A percentile compares a stretch with the other conserved stretches of the same genome.
Conservation (phyloP, 2,797 vertebrate genomes). For the Falco rusticolus region DNA sequence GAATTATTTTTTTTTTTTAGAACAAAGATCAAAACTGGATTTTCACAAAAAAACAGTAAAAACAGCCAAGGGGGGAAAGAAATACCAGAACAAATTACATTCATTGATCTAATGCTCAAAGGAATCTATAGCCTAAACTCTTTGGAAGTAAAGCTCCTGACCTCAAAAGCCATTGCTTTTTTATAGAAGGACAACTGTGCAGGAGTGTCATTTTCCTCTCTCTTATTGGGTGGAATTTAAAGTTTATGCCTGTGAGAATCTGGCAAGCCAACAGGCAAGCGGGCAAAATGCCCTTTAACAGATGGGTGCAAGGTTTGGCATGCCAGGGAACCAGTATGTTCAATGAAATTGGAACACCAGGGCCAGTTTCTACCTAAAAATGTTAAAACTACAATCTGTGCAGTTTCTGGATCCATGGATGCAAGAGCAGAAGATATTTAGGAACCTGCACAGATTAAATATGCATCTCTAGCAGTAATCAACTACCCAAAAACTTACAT, state of each 20-base stretch:
- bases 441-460: not conserved
- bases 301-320: conserved; percentile 60
- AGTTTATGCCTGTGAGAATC: conserved; percentile 34
- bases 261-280: conserved; percentile 54
- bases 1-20: not conserved
- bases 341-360: conserved; percentile 45
- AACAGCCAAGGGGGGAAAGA: not conserved
- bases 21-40: not conserved
- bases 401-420: conserved; percentile 32
- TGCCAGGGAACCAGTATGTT: conserved; percentile 55
- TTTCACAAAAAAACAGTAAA: not conserved
- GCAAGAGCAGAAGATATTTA: conserved; percentile 24
- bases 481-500: not conserved
- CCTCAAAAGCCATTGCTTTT: not conserved
- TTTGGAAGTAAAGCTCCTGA: conserved; percentile 22
- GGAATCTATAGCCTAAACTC: not conserved
- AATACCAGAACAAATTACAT: not conserved
- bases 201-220: not conserved
- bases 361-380: conserved; percentile 59
- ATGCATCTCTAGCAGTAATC: conserved; percentile 7
- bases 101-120: not conserved
- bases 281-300: conserved; percentile 67
- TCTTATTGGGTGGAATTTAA: conserved; percentile 41
- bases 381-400: conserved; percentile 65
- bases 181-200: not conserved